phyloP scores from a whole-genome alignment of 2,888 invertebrate genomes.

The Eupithecia exiguata region DNA sequence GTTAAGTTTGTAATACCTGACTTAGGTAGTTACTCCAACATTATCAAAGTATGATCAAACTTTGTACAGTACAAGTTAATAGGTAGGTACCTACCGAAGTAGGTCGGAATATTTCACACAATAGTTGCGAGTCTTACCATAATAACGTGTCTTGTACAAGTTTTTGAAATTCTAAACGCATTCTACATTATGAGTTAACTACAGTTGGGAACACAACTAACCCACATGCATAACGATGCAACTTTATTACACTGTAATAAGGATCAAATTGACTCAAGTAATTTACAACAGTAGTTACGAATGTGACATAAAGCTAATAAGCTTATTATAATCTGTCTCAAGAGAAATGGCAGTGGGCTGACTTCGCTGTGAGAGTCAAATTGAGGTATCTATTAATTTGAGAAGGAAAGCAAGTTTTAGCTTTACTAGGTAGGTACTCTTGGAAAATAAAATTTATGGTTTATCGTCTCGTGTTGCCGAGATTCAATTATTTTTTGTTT shows the following conservation, averaged over 20 bases:
- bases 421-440: conserved; percentile 3
- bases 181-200: conserved; percentile 12
- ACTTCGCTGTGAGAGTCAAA: conserved; percentile 23
- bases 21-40: not conserved
- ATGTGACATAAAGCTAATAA: conserved; percentile 23
- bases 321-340: conserved; percentile 31
- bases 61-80: conserved; percentile 7
- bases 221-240: not conserved
- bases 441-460: not conserved
- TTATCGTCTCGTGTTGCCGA: too few species aligned
- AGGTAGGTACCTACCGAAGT: not conserved
- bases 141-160: conserved; percentile 31
- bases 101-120: not conserved
- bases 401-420: conserved; percentile 22
- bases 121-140: conserved; percentile 19
- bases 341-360: conserved; percentile 25
- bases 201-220: not conserved
- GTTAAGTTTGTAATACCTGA: not conserved
- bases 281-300: conserved; percentile 9
- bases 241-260: conserved; percentile 16
- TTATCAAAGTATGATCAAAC: conserved; percentile 3
- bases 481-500: too few species aligned
- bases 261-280: conserved; percentile 13
- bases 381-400: conserved; percentile 17
- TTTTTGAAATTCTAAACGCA: conserved; percentile 39